phyloP scores from a whole-genome alignment of 1,140 invertebrate species.

The Pogonomyrmex barbatus region DNA sequence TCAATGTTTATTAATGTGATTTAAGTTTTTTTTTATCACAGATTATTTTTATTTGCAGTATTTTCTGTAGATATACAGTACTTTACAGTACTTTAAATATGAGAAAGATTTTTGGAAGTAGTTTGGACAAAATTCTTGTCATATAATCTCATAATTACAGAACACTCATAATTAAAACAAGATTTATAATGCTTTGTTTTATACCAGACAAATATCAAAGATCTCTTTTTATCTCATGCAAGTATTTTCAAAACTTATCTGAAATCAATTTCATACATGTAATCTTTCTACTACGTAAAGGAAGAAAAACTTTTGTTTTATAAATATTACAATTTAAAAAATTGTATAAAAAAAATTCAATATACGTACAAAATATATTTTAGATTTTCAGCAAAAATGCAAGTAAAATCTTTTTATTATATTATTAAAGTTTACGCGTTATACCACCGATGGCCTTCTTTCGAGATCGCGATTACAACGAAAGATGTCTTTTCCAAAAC shows the following conservation, averaged over 20 bases:
- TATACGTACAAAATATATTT: background rate
- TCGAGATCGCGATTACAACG: constrained; percentile 19
- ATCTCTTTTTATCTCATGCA: background rate
- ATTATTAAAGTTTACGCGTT: background rate
- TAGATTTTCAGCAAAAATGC: background rate
- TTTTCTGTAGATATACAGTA: background rate
- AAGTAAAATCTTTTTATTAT: background rate
- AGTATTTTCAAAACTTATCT: constrained; percentile 4
- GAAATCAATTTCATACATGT: background rate
- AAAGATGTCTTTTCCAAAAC: constrained; percentile 18
- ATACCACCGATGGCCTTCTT: background rate
- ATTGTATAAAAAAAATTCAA: background rate
- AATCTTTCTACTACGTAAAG: background rate
- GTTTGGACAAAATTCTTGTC: background rate
- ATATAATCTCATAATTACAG: background rate
- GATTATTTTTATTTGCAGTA: background rate
- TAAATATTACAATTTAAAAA: background rate
- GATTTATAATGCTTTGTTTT: background rate
- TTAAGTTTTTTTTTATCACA: background rate
- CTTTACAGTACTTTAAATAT: background rate
- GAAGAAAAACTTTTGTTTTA: background rate
- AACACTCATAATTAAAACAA: background rate
- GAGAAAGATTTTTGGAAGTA: background rate
- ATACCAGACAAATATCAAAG: background rate
- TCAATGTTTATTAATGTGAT: background rate